Evolutionary conservation across 2,797 vertebrate species (phyloP).

Genomic region (Argya squamiceps): DNA sequence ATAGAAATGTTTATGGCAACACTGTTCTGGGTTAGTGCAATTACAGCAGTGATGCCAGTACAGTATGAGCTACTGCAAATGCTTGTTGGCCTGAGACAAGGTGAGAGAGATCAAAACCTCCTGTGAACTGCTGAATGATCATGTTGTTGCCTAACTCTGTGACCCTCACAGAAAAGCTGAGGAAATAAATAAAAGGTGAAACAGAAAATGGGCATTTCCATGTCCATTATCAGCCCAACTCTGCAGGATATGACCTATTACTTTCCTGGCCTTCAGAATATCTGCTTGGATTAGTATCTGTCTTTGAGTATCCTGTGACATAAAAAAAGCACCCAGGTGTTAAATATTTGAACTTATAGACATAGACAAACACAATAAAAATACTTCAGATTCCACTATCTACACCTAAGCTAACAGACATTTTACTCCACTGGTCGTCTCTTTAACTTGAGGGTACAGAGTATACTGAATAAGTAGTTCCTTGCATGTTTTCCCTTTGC

Average conservation of each 20-base stretch:
- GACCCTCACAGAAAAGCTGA: not conserved
- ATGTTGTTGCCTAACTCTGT: not conserved
- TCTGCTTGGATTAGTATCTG: not conserved
- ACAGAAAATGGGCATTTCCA: not conserved
- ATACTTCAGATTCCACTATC: not conserved
- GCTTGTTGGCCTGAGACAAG: not conserved
- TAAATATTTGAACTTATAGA: not conserved
- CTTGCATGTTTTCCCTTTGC: not conserved
- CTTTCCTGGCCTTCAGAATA: not conserved
- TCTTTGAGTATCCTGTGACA: not conserved
- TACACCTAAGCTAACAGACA: not conserved
- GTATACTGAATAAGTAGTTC: not conserved
- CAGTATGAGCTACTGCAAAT: constrained; percentile 11
- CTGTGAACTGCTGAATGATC: not conserved
- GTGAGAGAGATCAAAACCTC: not conserved
- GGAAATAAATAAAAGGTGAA: not conserved
- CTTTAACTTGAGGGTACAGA: not conserved
- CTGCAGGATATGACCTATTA: not conserved
- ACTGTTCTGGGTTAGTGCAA: constrained; percentile 24
- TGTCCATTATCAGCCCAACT: not conserved
- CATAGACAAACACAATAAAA: not conserved
- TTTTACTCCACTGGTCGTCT: not conserved
- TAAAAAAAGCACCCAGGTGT: not conserved
- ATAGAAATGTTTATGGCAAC: constrained; percentile 31
- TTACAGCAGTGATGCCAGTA: not conserved